Percentiles rank a stretch among this genome's conserved stretches.
phyloP scores from a whole-genome alignment of 2,888 invertebrate genomes.

The Tetheella fluctuosa region DNA sequence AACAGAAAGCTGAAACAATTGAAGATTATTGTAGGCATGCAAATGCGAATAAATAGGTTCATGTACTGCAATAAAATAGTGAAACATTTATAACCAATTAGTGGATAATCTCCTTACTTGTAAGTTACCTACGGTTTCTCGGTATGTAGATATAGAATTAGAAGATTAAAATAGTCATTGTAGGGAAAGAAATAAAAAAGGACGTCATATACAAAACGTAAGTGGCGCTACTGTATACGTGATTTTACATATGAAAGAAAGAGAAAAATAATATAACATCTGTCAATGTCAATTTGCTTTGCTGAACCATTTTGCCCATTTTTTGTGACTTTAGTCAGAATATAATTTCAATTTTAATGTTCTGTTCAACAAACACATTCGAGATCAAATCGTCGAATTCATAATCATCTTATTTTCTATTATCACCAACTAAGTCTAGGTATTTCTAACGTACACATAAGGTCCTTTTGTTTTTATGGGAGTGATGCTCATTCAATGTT shows the following conservation, averaged over 20 bases:
- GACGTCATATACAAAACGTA: constrained; percentile 35
- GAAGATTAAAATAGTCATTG: constrained; percentile 33
- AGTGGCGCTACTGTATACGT: constrained; percentile 43
- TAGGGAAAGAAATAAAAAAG: constrained; percentile 40
- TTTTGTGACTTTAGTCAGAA: constrained; percentile 32
- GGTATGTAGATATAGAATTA: constrained; percentile 15
- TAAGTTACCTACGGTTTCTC: constrained; percentile 32
- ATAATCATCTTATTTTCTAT: constrained; percentile 23
- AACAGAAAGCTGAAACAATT: constrained; percentile 55
- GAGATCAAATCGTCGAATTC: background rate
- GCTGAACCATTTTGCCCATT: constrained; percentile 27
- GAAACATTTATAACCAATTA: constrained; percentile 40
- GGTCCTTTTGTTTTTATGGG: constrained; percentile 15
- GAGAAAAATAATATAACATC: constrained; percentile 38
- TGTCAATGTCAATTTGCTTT: constrained; percentile 49
- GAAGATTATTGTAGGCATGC: constrained; percentile 45
- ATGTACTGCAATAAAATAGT: constrained; percentile 30
- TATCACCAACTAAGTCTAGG: background rate
- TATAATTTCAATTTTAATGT: background rate
- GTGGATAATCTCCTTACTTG: constrained; percentile 38
- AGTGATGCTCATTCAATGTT: constrained; percentile 27
- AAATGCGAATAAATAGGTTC: constrained; percentile 41
- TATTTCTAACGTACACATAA: constrained; percentile 13
- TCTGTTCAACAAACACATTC: background rate
- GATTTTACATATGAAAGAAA: constrained; percentile 35